phyloP scores from a whole-genome alignment of 2,888 invertebrate species.

The Lasius platythorax region DNA sequence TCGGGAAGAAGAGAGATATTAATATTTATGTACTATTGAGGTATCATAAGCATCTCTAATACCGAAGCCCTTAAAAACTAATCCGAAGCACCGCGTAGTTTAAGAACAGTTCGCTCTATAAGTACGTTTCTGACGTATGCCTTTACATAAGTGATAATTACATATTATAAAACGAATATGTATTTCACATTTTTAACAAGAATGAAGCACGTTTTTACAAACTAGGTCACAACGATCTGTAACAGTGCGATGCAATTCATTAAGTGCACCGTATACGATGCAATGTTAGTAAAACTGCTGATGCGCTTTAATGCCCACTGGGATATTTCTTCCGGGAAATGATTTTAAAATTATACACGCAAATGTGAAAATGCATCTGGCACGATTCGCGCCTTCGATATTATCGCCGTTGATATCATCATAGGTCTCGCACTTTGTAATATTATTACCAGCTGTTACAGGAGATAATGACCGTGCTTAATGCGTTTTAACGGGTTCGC shows the following conservation, averaged over 20 bases:
- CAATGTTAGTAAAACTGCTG: slow-evolving; percentile 26
- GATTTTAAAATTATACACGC: slow-evolving; percentile 8
- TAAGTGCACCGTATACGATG: neutral
- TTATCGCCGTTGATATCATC: slow-evolving; percentile 35
- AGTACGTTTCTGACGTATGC: neutral
- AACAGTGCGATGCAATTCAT: neutral
- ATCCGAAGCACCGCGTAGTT: slow-evolving; percentile 36
- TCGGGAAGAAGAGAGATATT: neutral
- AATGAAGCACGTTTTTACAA: neutral
- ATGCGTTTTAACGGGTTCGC: slow-evolving; percentile 30
- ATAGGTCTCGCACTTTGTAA: slow-evolving; percentile 25
- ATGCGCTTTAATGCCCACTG: slow-evolving; percentile 1
- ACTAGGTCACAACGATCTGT: neutral
- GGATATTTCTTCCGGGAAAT: neutral
- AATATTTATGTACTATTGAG: neutral
- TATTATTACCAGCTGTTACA: slow-evolving; percentile 46
- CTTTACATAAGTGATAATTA: neutral
- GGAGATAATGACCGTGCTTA: slow-evolving; percentile 37
- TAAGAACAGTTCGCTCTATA: neutral
- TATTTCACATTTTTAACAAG: neutral
- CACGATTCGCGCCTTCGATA: slow-evolving; percentile 25
- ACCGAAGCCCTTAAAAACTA: slow-evolving; percentile 30
- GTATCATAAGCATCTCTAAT: neutral
- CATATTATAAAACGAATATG: neutral
- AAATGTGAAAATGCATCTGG: slow-evolving; percentile 10